Evolutionary conservation across 2,797 vertebrate species (phyloP), one percentile per base, ranked within the genome.

Genomic region (Sebastes elongatus): DNA sequence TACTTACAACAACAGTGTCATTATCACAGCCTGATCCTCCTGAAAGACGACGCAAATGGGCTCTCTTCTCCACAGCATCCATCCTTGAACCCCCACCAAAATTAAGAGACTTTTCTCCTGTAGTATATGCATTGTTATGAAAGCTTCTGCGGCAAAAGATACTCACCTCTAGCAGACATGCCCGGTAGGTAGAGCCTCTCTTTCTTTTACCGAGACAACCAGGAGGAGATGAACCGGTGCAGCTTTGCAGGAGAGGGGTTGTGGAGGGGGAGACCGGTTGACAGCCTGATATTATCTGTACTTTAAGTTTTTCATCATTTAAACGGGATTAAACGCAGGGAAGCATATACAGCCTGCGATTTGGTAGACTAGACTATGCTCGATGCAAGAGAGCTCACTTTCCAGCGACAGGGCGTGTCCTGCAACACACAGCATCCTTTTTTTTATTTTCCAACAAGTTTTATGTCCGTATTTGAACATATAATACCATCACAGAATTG

Each of bases 101-200:
- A 82, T 63, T 18, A 59, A 72, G n/a, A 74, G 78, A 86, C 80
- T 86, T 85, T 76, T 18, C 10, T n/a, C 71, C 27, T 60, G 23
- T 74, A 49, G 42, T 49, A 6, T 33, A 55, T 80, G 80, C 61
- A 30, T 32, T 77, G 88, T 82, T 82, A 90, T 92, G 87, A 93
- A 92, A 83, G 89, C 86, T 91, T 90, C 91, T 93, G 94, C 91
- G 88, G 92, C 88, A 93, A 79, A 91, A 87, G 82, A 88, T 14
- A 95, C 94, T 95, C 94, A 95, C 94, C 94, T 95, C 90, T 89
- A 79, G 93, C 93, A 92, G 93, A 95, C 94, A 95, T 95, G 94
- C 94, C 94, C 79, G 94, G 93, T 95, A 94, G 91, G 94, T 94
- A 88, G 72, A 85, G 76, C 67, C 74, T 89, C 77, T 92, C 81